Evolutionary conservation across 1,140 invertebrate species (phyloP).

Genomic region (Drosophila gunungcola): DNA sequence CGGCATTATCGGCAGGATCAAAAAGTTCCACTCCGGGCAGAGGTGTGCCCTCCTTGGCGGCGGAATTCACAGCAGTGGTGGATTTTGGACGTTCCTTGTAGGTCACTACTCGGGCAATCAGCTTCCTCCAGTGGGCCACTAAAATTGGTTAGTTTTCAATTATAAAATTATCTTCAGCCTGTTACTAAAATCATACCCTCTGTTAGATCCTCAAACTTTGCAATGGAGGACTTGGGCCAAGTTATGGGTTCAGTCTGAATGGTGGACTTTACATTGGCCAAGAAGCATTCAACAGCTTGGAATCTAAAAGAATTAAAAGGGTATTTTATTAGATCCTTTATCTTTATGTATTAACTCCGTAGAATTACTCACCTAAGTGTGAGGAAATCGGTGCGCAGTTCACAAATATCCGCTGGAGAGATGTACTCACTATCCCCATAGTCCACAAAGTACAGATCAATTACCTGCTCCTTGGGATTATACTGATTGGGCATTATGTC

Average conservation of each 20-base stretch:
- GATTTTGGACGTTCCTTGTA: slow-evolving; percentile 86
- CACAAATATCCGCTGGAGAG: slow-evolving; percentile 87
- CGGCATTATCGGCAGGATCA: slow-evolving; percentile 84
- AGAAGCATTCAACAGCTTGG: slow-evolving; percentile 92
- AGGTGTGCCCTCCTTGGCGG: slow-evolving; percentile 87
- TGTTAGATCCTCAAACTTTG: slow-evolving; percentile 89
- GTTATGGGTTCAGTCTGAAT: slow-evolving; percentile 70
- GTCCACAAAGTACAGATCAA: slow-evolving; percentile 91
- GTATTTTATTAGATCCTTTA: background rate
- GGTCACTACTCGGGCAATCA: slow-evolving; percentile 89
- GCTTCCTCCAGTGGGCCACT: slow-evolving; percentile 88
- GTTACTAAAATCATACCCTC: slow-evolving; percentile 80
- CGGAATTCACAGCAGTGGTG: slow-evolving; percentile 65
- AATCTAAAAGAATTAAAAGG: slow-evolving; percentile 64
- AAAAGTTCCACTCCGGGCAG: slow-evolving; percentile 88
- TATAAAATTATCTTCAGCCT: background rate
- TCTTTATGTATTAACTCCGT: background rate
- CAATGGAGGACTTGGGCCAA: slow-evolving; percentile 89
- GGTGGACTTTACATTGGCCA: slow-evolving; percentile 89
- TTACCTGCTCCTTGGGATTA: slow-evolving; percentile 86
- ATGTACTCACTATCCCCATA: slow-evolving; percentile 91
- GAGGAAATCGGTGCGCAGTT: slow-evolving; percentile 90
- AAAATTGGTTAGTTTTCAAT: background rate
- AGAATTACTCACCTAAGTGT: slow-evolving; percentile 86
- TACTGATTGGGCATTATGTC: slow-evolving; percentile 87